Base-by-base conservation (phyloP, 2,888 invertebrate species). In the Adineta ricciae region DNA sequence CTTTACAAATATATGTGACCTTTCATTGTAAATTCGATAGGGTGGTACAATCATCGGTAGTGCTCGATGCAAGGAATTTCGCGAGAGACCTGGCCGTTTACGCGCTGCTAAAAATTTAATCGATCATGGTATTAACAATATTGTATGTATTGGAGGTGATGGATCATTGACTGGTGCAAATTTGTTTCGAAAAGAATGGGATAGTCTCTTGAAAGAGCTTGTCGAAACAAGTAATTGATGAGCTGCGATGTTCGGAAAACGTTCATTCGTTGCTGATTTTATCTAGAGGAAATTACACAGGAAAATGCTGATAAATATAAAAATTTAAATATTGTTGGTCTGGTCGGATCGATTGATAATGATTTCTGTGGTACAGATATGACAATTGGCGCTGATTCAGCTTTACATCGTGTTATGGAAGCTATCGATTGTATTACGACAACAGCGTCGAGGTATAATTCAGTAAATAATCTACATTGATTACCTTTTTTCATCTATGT, bases 321-420 rank as follows among this genome's bases (percentile, higher is more conserved):
- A 87, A 92, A 93, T 87, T 91, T 98, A 87, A 95, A 97, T 90
- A 96, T 99, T 90, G 97, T 95, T 86, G 98, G 98, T 87, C 93
- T 99, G 94, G 99, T 99, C 84, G 99, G 99, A 5, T 99, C 98
- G 5, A 99, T 99, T 89, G 99, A 99, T 91, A 99, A 99, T 91
- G 99, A 99, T 92, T 99, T 99, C 92, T 99, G 97, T 91, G 99
- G 99, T 86, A 99, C 99, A 49, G 99, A 99, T 91, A 99, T 99
- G 99, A 99, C 99, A 84, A 99, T 99, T 89, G 99, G 97, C 87
- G 96, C 98, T 4, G 99, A 99, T 91, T 95, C 96, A 11, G 99
- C 99, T 24, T 92, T 99, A 88, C 98, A 98, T 91, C 93, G 98
- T 88, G 99, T 99, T 89, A 96, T 99, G 89, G 99, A 99, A 91